Conservation (phyloP, 2,113 vertebrate species). For the Alaudala cheleensis region DNA sequence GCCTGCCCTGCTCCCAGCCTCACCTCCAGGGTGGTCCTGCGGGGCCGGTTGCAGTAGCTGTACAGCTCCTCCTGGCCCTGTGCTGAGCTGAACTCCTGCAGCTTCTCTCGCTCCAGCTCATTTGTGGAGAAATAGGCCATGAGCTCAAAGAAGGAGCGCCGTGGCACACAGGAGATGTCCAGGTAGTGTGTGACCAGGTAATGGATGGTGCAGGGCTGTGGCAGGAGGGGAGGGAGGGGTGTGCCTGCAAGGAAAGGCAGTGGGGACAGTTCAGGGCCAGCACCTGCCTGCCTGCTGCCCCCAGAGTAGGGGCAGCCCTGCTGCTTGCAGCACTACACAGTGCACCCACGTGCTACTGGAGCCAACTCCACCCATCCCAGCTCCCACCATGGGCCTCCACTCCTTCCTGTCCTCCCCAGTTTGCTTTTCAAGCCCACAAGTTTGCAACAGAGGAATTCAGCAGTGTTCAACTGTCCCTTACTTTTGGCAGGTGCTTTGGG, state of each 20-base stretch:
- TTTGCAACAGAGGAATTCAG: neutral
- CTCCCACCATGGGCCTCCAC: neutral
- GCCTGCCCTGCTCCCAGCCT: neutral
- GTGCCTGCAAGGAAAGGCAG: constrained; percentile 13
- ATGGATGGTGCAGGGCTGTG: constrained; percentile 81
- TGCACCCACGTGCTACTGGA: neutral
- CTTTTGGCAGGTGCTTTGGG: neutral
- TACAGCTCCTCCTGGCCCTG: constrained; percentile 87
- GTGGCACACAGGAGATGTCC: constrained; percentile 86
- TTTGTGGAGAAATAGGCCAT: constrained; percentile 79
- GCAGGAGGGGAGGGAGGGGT: constrained; percentile 73
- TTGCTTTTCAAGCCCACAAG: neutral
- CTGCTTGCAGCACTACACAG: neutral
- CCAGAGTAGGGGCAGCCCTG: neutral
- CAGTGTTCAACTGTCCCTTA: neutral
- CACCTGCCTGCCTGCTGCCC: neutral
- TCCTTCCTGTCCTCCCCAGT: neutral
- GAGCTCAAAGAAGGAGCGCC: constrained; percentile 92
- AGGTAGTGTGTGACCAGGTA: constrained; percentile 83
- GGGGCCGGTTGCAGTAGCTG: constrained; percentile 86
- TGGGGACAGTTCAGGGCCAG: neutral
- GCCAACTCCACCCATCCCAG: neutral
- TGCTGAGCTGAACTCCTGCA: constrained; percentile 86
- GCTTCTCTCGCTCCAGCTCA: constrained; percentile 85
- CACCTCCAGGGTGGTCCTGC: constrained; percentile 90